Conservation (phyloP, 1,140 invertebrate genomes). For the Heterodera schachtii region DNA sequence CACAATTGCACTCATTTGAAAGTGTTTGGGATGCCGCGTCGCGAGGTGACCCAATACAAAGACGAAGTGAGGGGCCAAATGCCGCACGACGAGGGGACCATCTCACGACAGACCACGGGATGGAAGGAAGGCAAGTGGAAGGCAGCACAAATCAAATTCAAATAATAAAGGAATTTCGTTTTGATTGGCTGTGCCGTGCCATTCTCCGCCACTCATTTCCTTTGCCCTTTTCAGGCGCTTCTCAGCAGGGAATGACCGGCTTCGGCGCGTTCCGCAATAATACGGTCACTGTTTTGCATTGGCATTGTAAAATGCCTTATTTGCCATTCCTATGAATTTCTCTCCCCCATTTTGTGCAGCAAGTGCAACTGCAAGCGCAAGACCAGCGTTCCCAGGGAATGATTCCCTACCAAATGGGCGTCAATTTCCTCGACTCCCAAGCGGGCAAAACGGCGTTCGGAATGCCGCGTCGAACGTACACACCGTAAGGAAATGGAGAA, state of each 20-base stretch:
- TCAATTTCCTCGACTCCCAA: constrained; percentile 65
- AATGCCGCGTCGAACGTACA: constrained; percentile 61
- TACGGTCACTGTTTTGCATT: constrained; percentile 45
- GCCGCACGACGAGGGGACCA: constrained; percentile 63
- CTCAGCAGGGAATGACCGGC: constrained; percentile 63
- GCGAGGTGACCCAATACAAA: constrained; percentile 65
- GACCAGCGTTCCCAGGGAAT: constrained; percentile 57
- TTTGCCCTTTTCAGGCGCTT: constrained; percentile 48
- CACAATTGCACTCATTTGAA: not conserved
- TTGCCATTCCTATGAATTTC: not conserved
- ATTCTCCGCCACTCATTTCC: too few species aligned
- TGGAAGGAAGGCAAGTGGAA: constrained; percentile 45
- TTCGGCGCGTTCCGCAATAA: constrained; percentile 66
- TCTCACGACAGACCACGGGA: constrained; percentile 60
- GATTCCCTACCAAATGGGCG: constrained; percentile 66
- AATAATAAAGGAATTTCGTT: too few species aligned
- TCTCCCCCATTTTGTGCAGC: not conserved
- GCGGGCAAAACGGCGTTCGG: constrained; percentile 59
- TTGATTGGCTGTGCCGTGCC: too few species aligned
- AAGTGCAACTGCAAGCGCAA: constrained; percentile 45
- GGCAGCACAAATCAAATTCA: too few species aligned
- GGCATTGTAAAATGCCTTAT: not conserved
- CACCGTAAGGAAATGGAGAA: constrained; percentile 38
- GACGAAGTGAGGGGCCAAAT: constrained; percentile 65
- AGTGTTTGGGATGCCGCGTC: constrained; percentile 65